Percentiles rank a stretch among this genome's conserved stretches.
Conservation (phyloP, 1,140 invertebrate species). For the Cryptotermes secundus region DNA sequence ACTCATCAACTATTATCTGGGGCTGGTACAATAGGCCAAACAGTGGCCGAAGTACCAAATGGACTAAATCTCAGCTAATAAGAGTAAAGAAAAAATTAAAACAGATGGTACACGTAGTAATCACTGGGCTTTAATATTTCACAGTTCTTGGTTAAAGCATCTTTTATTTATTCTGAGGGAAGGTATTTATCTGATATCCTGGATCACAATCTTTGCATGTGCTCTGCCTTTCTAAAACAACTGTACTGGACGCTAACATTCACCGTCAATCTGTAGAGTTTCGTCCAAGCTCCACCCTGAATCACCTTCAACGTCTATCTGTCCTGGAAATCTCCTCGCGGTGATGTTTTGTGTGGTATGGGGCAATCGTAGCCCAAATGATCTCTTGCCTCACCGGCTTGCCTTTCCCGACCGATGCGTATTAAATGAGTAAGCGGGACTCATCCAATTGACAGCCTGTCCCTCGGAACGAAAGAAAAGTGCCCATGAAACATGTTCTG, state of each 20-base stretch:
- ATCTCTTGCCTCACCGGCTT: neutral
- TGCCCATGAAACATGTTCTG: neutral
- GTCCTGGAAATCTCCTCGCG: neutral
- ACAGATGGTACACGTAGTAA: too few species aligned
- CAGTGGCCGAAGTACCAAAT: too few species aligned
- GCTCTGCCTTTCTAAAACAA: neutral
- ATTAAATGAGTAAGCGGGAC: neutral
- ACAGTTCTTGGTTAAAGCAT: too few species aligned
- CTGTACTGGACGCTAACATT: neutral
- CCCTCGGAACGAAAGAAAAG: conserved; percentile 1
- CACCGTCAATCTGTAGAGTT: neutral
- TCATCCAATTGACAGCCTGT: neutral
- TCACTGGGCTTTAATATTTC: too few species aligned
- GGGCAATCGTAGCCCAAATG: neutral
- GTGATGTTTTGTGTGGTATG: neutral
- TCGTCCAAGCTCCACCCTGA: conserved; percentile 7
- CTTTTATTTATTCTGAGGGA: too few species aligned
- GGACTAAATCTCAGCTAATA: too few species aligned
- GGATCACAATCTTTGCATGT: neutral
- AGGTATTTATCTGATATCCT: too few species aligned
- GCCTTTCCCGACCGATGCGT: neutral
- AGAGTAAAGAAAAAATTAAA: too few species aligned
- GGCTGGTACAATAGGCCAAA: too few species aligned
- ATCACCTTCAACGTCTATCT: neutral
- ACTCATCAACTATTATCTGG: too few species aligned